Conservation (phyloP, 1,140 invertebrate genomes). For the Frieseomelitta varia region DNA sequence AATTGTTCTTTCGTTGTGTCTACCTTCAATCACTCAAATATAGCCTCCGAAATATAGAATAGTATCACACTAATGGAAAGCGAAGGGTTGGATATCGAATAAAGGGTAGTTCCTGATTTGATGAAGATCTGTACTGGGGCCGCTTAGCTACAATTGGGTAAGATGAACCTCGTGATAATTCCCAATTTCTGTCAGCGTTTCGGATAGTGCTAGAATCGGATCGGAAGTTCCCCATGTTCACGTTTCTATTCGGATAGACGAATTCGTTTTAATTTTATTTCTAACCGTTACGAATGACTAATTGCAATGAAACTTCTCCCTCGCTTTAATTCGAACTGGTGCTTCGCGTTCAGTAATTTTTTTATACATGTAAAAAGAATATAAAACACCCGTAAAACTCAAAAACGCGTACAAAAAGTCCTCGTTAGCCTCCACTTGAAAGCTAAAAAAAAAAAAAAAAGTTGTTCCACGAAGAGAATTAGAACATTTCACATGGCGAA, state of each 20-base stretch:
- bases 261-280: neutral
- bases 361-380: neutral
- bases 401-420: neutral
- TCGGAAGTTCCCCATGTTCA: neutral
- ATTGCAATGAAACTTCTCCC: neutral
- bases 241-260: neutral
- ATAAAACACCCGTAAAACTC: neutral
- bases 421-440: neutral
- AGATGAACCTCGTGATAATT: constrained; percentile 15
- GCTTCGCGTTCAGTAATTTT: neutral
- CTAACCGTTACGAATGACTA: neutral
- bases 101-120: constrained; percentile 21
- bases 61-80: constrained; percentile 56
- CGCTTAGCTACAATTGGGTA: constrained; percentile 12
- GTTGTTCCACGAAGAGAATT: neutral
- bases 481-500: neutral
- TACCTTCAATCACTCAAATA: constrained; percentile 28
- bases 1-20: neutral
- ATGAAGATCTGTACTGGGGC: constrained; percentile 13
- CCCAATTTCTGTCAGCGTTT: constrained; percentile 24
- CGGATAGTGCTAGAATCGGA: constrained; percentile 1
- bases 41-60: constrained; percentile 56
- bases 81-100: constrained; percentile 18
- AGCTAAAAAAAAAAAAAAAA: neutral
- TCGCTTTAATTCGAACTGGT: neutral